These are phyloP conservation scores for Gorsachius goisagi DNA, from an alignment of 2,113 vertebrate species.

Conservation along the genomic window DNA sequence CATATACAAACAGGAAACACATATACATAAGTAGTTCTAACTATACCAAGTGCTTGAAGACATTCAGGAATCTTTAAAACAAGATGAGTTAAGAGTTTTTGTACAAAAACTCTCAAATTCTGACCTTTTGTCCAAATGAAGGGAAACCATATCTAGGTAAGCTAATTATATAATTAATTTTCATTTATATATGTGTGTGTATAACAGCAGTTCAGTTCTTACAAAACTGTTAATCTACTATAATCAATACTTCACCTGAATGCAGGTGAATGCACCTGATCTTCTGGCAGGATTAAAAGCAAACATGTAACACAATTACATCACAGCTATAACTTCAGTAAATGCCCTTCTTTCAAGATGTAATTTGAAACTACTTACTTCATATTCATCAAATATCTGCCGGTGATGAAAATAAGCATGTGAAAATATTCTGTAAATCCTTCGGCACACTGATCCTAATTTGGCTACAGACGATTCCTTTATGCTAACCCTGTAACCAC, in stretches of 20 bases:
- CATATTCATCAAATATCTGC: slow-evolving; percentile 99
- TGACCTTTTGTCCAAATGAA: neutral
- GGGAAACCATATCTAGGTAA: neutral
- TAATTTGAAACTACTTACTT: slow-evolving; percentile 79
- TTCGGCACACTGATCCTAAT: slow-evolving; percentile 96
- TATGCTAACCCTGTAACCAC: slow-evolving; percentile 91
- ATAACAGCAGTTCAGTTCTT: neutral
- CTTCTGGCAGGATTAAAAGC: neutral
- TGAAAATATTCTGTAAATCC: slow-evolving; percentile 99
- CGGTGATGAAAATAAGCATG: slow-evolving; percentile 98
- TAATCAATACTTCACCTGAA: neutral
- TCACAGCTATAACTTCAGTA: neutral
- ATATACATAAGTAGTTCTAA: neutral
- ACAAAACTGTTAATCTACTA: neutral
- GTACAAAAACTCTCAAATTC: neutral
- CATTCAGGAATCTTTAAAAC: neutral
- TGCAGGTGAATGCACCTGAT: neutral
- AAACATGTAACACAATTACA: neutral
- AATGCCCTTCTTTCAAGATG: neutral
- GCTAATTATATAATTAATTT: neutral
- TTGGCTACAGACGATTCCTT: slow-evolving; percentile 99
- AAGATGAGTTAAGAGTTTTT: neutral
- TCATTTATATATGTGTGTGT: neutral
- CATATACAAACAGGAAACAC: neutral
- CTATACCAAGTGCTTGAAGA: neutral